These are phyloP conservation scores for Incurvaria masculella DNA, from an alignment of 2,888 invertebrate genomes.

Conservation along the genomic window DNA sequence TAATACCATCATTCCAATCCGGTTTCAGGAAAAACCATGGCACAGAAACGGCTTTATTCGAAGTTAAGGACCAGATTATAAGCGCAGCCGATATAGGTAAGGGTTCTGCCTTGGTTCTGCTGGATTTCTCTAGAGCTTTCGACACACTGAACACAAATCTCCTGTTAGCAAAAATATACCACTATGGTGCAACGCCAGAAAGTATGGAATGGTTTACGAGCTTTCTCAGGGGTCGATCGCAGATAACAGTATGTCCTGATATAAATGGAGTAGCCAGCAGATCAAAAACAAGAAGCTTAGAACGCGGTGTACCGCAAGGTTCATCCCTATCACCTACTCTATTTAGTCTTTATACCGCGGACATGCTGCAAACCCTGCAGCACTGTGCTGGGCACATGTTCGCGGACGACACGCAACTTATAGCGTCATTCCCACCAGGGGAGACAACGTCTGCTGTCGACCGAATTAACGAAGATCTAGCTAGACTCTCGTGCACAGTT, in stretches of 20 bases:
- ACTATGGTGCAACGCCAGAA: not conserved
- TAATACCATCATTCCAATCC: not conserved
- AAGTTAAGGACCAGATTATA: not conserved
- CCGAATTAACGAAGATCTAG: not conserved
- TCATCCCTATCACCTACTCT: not conserved
- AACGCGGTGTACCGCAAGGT: not conserved
- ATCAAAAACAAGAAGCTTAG: not conserved
- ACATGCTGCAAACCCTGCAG: not conserved
- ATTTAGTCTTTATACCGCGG: not conserved
- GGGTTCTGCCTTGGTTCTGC: not conserved
- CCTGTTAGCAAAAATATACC: not conserved
- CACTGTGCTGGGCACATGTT: not conserved
- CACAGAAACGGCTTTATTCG: not conserved
- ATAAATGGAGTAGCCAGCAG: not conserved
- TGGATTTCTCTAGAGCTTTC: not conserved
- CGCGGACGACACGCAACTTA: not conserved
- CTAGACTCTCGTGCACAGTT: not conserved
- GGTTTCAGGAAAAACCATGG: not conserved
- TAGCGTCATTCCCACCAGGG: not conserved
- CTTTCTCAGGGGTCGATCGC: not conserved
- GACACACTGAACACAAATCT: not conserved
- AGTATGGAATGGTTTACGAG: not conserved
- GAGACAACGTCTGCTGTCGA: not conserved
- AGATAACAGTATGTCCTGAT: not conserved
- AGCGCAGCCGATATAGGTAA: not conserved